Conservation (phyloP, 2,113 vertebrate species). For the Jacana jacana region DNA sequence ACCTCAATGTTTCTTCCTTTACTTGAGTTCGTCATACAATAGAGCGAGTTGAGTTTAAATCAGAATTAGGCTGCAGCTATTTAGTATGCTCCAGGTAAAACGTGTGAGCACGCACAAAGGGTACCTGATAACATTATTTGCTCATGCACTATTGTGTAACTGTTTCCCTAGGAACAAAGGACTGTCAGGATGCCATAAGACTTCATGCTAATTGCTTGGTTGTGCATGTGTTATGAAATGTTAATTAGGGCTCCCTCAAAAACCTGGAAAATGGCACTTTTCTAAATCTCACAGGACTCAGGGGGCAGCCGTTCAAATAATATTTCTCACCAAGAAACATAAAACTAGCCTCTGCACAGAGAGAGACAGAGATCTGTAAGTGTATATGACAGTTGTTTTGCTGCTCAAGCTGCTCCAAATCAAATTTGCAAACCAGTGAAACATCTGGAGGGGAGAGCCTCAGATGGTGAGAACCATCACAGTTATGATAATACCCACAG, state of each 20-base stretch:
- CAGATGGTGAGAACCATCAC: neutral
- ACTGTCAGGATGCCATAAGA: neutral
- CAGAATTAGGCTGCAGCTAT: neutral
- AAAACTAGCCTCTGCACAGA: neutral
- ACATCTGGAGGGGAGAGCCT: constrained; percentile 25
- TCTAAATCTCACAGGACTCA: constrained; percentile 12
- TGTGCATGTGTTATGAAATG: neutral
- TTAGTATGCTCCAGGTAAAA: constrained; percentile 14
- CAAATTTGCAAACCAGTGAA: neutral
- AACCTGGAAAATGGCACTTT: neutral
- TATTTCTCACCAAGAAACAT: neutral
- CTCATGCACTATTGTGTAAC: neutral
- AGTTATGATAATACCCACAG: neutral
- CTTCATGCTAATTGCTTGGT: constrained; percentile 9
- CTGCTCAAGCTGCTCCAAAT: neutral
- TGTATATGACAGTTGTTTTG: neutral
- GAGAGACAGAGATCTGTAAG: neutral
- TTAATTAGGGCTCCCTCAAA: constrained; percentile 30
- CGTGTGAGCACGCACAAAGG: neutral
- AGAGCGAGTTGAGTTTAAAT: neutral
- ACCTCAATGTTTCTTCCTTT: neutral
- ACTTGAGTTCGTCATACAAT: neutral
- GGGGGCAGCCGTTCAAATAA: neutral
- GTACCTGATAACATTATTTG: neutral
- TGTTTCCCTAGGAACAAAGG: constrained; percentile 35